Evolutionary conservation across 2,113 vertebrate species (phyloP).

Genomic region (Silurus meridionalis): DNA sequence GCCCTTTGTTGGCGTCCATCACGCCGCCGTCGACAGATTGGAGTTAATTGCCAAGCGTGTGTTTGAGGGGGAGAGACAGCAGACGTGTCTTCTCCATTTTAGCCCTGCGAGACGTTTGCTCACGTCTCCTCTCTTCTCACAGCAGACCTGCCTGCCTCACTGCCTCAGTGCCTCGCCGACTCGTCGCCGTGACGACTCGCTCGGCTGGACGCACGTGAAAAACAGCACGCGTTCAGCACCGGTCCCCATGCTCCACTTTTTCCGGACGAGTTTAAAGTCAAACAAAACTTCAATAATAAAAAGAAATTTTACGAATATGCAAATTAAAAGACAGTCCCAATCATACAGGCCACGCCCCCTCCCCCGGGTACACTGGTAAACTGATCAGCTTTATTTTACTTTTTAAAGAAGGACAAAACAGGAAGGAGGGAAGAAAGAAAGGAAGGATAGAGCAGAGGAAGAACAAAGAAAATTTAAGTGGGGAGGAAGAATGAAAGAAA

Average conservation of each 20-base stretch:
- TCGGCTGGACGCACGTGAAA: not conserved
- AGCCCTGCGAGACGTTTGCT: conserved; percentile 36
- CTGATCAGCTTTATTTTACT: too few species aligned
- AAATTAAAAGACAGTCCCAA: not conserved
- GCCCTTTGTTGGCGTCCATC: conserved; percentile 78
- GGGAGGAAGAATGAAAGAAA: too few species aligned
- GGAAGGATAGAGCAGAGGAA: too few species aligned
- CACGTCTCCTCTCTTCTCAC: conserved; percentile 45
- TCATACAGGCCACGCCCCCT: not conserved
- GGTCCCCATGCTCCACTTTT: too few species aligned
- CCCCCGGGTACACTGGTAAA: too few species aligned
- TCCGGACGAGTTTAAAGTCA: not conserved
- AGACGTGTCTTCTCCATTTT: conserved; percentile 42
- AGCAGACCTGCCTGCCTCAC: conserved; percentile 9
- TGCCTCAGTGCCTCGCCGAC: not conserved
- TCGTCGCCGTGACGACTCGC: not conserved
- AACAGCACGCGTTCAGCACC: not conserved
- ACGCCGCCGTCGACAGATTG: conserved; percentile 77
- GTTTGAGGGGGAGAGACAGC: conserved; percentile 70
- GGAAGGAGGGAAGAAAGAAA: too few species aligned
- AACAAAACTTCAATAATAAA: not conserved
- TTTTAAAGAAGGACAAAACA: too few species aligned
- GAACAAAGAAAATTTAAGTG: too few species aligned
- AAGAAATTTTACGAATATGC: not conserved
- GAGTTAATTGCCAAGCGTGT: conserved; percentile 79